Conservation (phyloP, 2,797 vertebrate genomes). For the Chloroceryle amazona region DNA sequence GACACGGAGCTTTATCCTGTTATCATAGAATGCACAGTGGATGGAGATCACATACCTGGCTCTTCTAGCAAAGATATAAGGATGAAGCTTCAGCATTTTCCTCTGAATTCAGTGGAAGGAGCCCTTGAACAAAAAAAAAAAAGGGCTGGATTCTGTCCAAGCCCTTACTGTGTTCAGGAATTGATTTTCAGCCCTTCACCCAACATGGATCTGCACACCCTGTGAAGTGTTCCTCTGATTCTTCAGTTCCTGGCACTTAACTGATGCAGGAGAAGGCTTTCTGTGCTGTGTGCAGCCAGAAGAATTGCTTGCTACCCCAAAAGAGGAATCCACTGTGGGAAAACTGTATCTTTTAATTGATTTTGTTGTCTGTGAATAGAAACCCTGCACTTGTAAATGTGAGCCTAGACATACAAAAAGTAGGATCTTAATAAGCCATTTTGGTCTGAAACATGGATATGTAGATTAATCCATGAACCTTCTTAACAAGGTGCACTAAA, state of each 20-base stretch:
- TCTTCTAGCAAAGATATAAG: neutral
- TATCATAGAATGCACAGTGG: neutral
- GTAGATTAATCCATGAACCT: neutral
- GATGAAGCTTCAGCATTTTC: neutral
- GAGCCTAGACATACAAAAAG: neutral
- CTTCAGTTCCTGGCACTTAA: neutral
- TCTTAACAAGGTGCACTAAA: neutral
- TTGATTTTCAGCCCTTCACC: neutral
- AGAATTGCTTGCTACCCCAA: neutral
- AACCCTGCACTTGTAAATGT: neutral
- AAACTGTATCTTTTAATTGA: neutral
- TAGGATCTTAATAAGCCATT: neutral
- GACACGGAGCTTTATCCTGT: neutral
- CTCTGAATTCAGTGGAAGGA: neutral
- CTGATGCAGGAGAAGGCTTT: neutral
- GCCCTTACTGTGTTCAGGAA: neutral
- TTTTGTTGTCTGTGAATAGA: neutral
- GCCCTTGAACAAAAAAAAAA: neutral
- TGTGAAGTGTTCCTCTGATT: neutral
- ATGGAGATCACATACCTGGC: neutral
- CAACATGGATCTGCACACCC: neutral
- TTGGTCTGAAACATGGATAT: neutral
- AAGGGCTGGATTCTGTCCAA: neutral
- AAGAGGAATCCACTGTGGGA: neutral
- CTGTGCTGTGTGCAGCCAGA: neutral